Base-by-base conservation (phyloP, 2,797 vertebrate genomes). In the Lacerta agilis region DNA sequence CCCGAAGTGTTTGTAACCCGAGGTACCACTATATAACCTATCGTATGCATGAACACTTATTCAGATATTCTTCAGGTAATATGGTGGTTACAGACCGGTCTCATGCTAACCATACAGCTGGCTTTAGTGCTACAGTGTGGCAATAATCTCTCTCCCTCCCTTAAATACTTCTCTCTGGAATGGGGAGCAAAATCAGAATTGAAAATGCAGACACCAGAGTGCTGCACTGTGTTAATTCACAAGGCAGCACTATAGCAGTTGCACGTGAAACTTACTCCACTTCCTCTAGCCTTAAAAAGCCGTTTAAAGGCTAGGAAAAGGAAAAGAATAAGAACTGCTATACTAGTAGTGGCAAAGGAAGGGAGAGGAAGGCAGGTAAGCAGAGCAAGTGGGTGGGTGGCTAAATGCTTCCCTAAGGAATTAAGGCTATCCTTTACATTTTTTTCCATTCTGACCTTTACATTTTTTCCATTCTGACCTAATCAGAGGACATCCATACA, bases 321-420 rank as follows among this genome's bases (percentile, higher is more conserved):
- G 58, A 7, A 58, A 25, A 81, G 36, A 27, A 81, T 13, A 9
- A 25, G 8, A 81, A 20, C 11, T 2, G 36, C 23, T 20, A 25
- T n/a, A 45, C 36, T 17, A 33, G 66, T 2, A 49, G 17, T 9
- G 17, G 17, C 7, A 20, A 58, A 79, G 49, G 17, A 76, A 23
- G 71, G 71, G 1, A 25, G 20, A 4, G 20, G 67, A 25, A 10
- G 73, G 38, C 41, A 29, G 75, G 9, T 27, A 41, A 1, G 36
- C n/a, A 15, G 55, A 64, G 9, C 0, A 9, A 3, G 2, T 18
- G 38, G 17, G 20, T 2, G 1, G 55, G 20, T 3, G 49, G 23
- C 20, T 10, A 29, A 29, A 3, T 8, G n/a, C 29, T 23, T n/a
- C 15, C 67, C 23, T 78, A 18, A 8, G 11, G 2, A 45, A 45